These are phyloP conservation scores for Tragopan temminckii DNA, from an alignment of 2,797 vertebrate genomes.

Conservation along the genomic window DNA sequence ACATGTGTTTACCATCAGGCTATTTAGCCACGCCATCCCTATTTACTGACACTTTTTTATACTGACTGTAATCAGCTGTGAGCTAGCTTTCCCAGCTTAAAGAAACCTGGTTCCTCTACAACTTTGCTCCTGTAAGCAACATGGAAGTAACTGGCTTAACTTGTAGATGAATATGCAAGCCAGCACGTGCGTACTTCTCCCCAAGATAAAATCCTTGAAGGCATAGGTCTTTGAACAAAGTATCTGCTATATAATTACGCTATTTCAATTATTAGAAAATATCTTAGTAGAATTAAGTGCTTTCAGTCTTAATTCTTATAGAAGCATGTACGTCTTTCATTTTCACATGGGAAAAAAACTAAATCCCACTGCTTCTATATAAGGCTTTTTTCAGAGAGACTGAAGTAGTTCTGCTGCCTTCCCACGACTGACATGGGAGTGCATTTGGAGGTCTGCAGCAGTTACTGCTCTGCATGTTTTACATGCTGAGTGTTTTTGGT, in stretches of 20 bases:
- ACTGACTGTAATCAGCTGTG: background rate
- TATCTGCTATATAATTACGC: background rate
- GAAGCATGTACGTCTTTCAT: background rate
- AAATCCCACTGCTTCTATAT: background rate
- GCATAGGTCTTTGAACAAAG: background rate
- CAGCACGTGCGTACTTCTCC: background rate
- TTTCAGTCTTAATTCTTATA: background rate
- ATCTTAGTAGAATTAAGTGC: background rate
- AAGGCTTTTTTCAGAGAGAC: background rate
- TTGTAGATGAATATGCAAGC: background rate
- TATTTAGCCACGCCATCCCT: background rate
- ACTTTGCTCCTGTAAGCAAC: background rate
- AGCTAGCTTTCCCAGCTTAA: background rate
- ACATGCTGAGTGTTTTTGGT: background rate
- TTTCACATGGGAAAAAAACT: background rate
- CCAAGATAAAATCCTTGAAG: background rate
- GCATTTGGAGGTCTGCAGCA: background rate
- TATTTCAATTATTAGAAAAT: background rate
- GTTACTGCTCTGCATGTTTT: background rate
- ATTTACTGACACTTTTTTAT: background rate
- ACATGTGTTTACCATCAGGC: rapidly evolving
- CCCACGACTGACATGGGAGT: background rate
- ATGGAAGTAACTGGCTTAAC: background rate
- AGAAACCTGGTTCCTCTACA: background rate
- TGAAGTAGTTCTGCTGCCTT: background rate